These are phyloP conservation scores for Paratrypauchen microcephalus DNA, from an alignment of 2,797 vertebrate genomes.

Conservation along the genomic window DNA sequence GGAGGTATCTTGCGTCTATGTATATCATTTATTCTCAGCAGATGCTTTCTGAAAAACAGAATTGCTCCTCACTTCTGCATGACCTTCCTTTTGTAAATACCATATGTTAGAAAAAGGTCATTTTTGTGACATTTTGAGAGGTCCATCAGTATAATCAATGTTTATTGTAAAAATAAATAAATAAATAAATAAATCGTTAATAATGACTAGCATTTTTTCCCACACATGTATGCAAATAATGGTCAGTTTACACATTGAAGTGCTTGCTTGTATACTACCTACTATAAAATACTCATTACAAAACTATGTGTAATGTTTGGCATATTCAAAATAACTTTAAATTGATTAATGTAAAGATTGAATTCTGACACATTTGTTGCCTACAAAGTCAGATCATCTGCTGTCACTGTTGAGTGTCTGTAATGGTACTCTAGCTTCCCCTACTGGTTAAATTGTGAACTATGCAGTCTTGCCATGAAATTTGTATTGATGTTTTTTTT, in stretches of 20 bases:
- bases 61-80: background rate
- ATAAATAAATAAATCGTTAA: no score
- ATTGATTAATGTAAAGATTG: background rate
- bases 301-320: no score
- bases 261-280: no score
- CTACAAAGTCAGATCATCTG: background rate
- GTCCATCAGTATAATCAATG: no score
- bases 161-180: no score
- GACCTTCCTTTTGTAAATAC: background rate
- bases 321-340: no score
- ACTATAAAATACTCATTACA: no score
- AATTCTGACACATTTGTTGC: background rate
- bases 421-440: conserved; percentile 47
- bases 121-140: background rate
- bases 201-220: no score
- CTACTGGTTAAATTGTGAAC: conserved; percentile 45
- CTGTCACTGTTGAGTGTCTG: background rate
- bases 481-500: conserved; percentile 22
- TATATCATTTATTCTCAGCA: background rate
- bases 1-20: background rate
- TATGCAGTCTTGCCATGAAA: background rate
- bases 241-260: no score
- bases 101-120: background rate
- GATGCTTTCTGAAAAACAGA: background rate
- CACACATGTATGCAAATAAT: no score